These are phyloP conservation scores for Drosophila austrosaltans DNA, from an alignment of 2,888 invertebrate genomes.

Conservation along the genomic window DNA sequence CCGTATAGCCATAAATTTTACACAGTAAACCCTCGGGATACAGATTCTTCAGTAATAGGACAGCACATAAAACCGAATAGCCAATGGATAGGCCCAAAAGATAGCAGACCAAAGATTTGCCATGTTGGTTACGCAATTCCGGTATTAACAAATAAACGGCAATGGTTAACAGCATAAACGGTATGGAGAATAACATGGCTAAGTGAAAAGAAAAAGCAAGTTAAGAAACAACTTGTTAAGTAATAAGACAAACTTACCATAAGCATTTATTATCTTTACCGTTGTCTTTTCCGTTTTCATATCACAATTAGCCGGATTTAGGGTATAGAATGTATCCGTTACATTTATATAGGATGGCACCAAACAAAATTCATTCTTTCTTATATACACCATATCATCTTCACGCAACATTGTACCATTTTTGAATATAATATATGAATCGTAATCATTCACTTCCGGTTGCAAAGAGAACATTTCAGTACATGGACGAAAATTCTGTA, in stretches of 20 bases:
- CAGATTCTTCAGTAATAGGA: conserved; percentile 54
- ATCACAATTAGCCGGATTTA: conserved; percentile 81
- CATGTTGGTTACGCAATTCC: conserved; percentile 89
- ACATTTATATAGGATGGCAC: conserved; percentile 64
- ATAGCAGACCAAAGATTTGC: conserved; percentile 91
- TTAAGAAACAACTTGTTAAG: not conserved
- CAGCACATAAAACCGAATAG: conserved; percentile 85
- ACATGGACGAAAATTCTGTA: conserved; percentile 72
- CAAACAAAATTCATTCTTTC: conserved; percentile 78
- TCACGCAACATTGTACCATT: conserved; percentile 77
- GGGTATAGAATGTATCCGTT: conserved; percentile 58
- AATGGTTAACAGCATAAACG: conserved; percentile 89
- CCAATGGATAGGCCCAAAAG: conserved; percentile 87
- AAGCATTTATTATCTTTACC: conserved; percentile 78
- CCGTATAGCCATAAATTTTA: conserved; percentile 85
- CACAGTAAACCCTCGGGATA: conserved; percentile 57
- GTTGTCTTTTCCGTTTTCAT: conserved; percentile 54
- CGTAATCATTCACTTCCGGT: conserved; percentile 57
- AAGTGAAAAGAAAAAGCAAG: conserved; percentile 41
- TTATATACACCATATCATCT: conserved; percentile 65
- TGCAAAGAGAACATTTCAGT: conserved; percentile 62
- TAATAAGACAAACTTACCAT: conserved; percentile 60
- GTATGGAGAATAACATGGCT: conserved; percentile 90
- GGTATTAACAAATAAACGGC: conserved; percentile 89
- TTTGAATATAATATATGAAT: conserved; percentile 70